Evolutionary conservation across 2,113 vertebrate genomes (phyloP).

Genomic region (Raja brachyura): DNA sequence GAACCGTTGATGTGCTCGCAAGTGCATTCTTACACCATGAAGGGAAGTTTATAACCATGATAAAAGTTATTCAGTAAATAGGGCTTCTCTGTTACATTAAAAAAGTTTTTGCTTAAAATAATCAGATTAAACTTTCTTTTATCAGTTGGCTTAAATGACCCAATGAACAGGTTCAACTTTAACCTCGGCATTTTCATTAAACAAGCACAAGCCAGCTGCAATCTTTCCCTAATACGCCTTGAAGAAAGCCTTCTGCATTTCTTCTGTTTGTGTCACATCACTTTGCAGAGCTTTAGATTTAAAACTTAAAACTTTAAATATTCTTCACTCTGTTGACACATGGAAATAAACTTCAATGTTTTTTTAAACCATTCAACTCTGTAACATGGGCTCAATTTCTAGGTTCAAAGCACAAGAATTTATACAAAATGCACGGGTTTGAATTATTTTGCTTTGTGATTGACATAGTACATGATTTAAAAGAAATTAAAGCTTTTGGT

Average conservation of each 20-base stretch:
- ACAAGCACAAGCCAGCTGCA: not conserved
- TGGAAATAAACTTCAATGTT: not conserved
- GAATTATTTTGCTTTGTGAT: not conserved
- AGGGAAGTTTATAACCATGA: no score
- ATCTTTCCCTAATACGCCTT: not conserved
- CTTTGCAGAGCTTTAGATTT: not conserved
- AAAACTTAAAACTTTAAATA: not conserved
- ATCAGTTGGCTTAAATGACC: not conserved
- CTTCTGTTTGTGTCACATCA: not conserved
- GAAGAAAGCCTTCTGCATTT: not conserved
- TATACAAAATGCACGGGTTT: not conserved
- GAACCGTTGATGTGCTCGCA: no score
- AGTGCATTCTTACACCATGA: no score
- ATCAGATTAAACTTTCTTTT: not conserved
- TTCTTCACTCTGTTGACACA: not conserved
- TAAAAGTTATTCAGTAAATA: not conserved
- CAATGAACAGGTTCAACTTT: not conserved
- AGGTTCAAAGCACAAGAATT: not conserved
- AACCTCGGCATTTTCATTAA: not conserved
- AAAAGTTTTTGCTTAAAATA: not conserved
- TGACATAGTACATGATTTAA: not conserved
- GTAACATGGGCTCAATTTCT: not conserved
- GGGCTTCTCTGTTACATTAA: not conserved
- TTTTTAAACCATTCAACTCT: not conserved
- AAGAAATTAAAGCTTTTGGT: not conserved